phyloP scores from a whole-genome alignment of 30 jellyfish, hydroid and myxozoan genomes.

The Turritopsis dohrnii region DNA sequence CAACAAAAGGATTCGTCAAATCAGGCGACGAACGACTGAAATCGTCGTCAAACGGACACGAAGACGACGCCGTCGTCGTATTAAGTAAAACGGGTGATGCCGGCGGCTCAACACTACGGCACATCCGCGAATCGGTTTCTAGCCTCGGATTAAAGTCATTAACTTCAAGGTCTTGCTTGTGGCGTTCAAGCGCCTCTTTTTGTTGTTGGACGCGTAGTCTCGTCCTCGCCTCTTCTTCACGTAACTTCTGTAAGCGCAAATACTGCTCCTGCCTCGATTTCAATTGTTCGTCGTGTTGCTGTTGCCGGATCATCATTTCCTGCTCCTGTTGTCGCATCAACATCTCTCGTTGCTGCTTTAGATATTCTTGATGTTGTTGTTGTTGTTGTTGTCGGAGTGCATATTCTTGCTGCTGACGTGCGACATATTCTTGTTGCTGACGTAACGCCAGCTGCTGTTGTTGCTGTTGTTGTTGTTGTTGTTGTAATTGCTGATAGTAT shows the following conservation, averaged over 20 bases:
- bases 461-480: slow-evolving; percentile 52
- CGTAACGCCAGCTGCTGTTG: slow-evolving; percentile 33
- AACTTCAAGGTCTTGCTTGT: slow-evolving; percentile 22
- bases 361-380: slow-evolving; percentile 27
- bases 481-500: slow-evolving; percentile 38
- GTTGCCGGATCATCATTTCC: slow-evolving; percentile 35
- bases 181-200: slow-evolving; percentile 7
- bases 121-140: slow-evolving; percentile 18
- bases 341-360: slow-evolving; percentile 43
- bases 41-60: slow-evolving; percentile 62
- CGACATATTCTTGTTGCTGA: slow-evolving; percentile 45
- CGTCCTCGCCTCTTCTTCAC: slow-evolving; percentile 40
- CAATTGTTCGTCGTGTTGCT: slow-evolving; percentile 15
- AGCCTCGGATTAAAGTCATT: slow-evolving; percentile 12
- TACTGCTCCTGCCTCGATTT: slow-evolving; percentile 55
- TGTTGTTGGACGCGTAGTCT: slow-evolving; percentile 15
- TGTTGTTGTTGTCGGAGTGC: slow-evolving; percentile 30
- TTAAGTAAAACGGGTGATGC: neutral
- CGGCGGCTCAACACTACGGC: slow-evolving; percentile 16
- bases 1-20: slow-evolving; percentile 28
- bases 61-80: neutral
- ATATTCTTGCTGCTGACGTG: slow-evolving; percentile 57
- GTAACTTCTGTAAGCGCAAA: slow-evolving; percentile 37
- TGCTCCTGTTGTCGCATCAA: slow-evolving; percentile 34
- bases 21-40: slow-evolving; percentile 51